phyloP scores from a whole-genome alignment of 1,140 invertebrate genomes.

The Cydia pomonella region DNA sequence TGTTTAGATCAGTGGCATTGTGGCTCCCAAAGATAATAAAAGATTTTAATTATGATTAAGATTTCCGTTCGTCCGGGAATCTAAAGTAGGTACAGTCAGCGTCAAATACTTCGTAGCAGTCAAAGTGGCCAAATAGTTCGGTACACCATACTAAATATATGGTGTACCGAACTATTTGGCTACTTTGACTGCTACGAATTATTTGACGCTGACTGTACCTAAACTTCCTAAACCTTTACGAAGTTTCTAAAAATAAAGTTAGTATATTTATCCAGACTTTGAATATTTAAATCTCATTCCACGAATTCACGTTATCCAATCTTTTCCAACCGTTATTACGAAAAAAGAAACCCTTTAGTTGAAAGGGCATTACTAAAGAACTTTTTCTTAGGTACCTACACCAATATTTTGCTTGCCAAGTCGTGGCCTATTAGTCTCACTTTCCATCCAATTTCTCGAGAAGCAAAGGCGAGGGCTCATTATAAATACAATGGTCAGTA shows the following conservation, averaged over 20 bases:
- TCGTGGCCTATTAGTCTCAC: conserved; percentile 66
- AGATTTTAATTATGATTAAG: no score
- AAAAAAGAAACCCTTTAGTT: conserved; percentile 27
- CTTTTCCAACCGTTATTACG: conserved; percentile 25
- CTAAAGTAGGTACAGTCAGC: no score
- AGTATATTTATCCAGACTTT: background rate
- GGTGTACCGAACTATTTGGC: no score
- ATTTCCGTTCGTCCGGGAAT: no score
- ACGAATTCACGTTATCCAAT: background rate
- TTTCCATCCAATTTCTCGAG: conserved; percentile 66
- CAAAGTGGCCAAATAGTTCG: no score
- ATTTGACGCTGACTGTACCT: no score
- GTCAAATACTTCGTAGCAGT: no score
- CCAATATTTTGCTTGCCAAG: conserved; percentile 33
- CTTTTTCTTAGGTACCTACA: conserved; percentile 33
- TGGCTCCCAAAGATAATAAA: no score
- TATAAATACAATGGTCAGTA: conserved; percentile 41
- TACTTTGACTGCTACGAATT: no score
- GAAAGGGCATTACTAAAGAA: conserved; percentile 36
- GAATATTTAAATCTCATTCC: background rate
- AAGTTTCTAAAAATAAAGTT: background rate
- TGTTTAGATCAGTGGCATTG: no score
- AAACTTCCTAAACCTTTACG: background rate
- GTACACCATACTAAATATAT: no score
- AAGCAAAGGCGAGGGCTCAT: conserved; percentile 39